These are phyloP conservation scores for Ciona savignyi DNA, from an alignment of 23 tunicate species.

Conservation along the genomic window DNA sequence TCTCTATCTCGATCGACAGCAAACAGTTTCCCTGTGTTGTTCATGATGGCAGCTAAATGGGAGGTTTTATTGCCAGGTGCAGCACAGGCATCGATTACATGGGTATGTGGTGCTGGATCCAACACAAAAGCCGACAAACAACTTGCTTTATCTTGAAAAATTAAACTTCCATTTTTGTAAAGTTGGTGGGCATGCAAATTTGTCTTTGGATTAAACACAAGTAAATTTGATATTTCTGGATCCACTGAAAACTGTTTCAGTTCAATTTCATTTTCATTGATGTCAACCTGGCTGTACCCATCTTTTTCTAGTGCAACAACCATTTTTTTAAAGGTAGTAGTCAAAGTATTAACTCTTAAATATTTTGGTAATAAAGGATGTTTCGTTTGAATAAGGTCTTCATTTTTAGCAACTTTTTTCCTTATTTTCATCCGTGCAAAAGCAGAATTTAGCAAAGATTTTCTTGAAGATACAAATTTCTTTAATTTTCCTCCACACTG, in stretches of 20 bases:
- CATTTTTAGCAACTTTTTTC: constrained; percentile 44
- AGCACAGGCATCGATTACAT: constrained; percentile 92
- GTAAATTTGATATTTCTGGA: constrained; percentile 27
- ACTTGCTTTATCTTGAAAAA: constrained; percentile 89
- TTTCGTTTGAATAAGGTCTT: constrained; percentile 20
- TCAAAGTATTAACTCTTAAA: constrained; percentile 62
- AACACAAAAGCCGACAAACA: constrained; percentile 75
- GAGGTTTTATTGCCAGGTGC: constrained; percentile 99
- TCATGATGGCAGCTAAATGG: constrained; percentile 79
- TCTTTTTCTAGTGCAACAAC: constrained; percentile 5
- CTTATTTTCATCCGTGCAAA: constrained; percentile 74
- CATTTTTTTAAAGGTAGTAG: constrained; percentile 26
- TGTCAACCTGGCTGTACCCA: constrained; percentile 5
- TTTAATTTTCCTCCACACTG: constrained; percentile 70
- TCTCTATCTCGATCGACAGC: constrained; percentile 54
- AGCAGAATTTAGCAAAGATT: constrained; percentile 45
- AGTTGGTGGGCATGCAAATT: constrained; percentile 43
- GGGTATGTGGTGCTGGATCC: constrained; percentile 31
- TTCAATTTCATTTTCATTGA: constrained; percentile 1
- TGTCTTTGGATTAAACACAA: constrained; percentile 25
- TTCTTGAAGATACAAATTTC: constrained; percentile 27
- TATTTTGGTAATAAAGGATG: constrained; percentile 37
- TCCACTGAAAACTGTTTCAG: constrained; percentile 47
- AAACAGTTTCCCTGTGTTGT: constrained; percentile 75
- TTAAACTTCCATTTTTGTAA: constrained; percentile 48